Percentiles rank a stretch among this genome's conserved stretches.
Conservation (phyloP, 2,113 vertebrate genomes). For the Nyctereutes procyonoides region DNA sequence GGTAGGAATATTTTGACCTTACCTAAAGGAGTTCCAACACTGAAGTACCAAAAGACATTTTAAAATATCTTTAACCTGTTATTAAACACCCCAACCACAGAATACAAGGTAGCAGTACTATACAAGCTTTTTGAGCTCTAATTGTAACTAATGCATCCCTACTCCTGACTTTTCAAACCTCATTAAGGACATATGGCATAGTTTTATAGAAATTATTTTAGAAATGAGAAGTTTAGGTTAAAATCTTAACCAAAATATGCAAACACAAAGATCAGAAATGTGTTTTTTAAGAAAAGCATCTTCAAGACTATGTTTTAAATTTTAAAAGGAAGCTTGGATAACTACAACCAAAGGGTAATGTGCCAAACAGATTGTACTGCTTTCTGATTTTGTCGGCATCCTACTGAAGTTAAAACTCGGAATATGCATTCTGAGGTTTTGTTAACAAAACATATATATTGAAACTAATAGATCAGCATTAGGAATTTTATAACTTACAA, state of each 20-base stretch:
- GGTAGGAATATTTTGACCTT: not conserved
- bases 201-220: slow-evolving; percentile 38
- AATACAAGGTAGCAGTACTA: not conserved
- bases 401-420: not conserved
- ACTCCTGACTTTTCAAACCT: slow-evolving; percentile 3
- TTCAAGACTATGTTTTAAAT: not conserved
- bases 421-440: not conserved
- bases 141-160: not conserved
- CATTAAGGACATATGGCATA: not conserved
- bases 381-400: not conserved
- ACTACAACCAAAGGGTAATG: not conserved
- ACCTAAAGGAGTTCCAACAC: not conserved
- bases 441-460: not conserved
- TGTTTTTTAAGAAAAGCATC: slow-evolving; percentile 28
- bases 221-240: not conserved
- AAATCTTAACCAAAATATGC: not conserved
- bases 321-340: not conserved
- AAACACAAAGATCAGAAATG: slow-evolving; percentile 19
- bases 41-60: not conserved
- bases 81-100: not conserved
- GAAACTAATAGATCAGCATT: not conserved
- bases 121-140: not conserved
- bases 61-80: not conserved
- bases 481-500: slow-evolving; percentile 89
- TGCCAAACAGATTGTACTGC: not conserved